Conservation (phyloP, 1,140 invertebrate species). For the Drosophila lacertosa region DNA sequence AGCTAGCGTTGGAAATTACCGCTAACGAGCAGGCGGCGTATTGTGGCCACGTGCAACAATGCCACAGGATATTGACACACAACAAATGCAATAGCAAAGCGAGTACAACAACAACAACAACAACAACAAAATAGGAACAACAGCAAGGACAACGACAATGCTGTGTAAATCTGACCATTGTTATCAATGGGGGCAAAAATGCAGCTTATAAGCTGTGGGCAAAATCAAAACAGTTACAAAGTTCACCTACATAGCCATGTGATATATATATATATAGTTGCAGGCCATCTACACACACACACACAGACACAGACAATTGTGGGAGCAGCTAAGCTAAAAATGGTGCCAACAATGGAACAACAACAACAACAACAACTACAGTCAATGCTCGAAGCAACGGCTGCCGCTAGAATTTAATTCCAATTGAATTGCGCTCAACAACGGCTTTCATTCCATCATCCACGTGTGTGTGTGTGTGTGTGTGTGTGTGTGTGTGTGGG, state of each 20-base stretch:
- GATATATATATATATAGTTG: slow-evolving; percentile 12
- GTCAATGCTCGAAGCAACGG: slow-evolving; percentile 4
- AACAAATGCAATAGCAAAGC: slow-evolving; percentile 4
- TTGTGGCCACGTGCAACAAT: slow-evolving; percentile 43
- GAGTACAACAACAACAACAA: slow-evolving; percentile 12
- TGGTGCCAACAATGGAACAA: slow-evolving; percentile 6
- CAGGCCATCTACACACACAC: neutral
- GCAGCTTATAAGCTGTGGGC: slow-evolving; percentile 60
- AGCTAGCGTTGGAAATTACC: slow-evolving; percentile 28
- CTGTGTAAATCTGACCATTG: slow-evolving; percentile 45
- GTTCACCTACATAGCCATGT: slow-evolving; percentile 17
- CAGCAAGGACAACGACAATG: neutral
- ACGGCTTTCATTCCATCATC: slow-evolving; percentile 42
- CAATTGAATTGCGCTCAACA: slow-evolving; percentile 59
- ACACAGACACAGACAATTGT: slow-evolving; percentile 1
- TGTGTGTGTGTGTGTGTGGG: slow-evolving; percentile 7
- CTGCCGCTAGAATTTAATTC: slow-evolving; percentile 54
- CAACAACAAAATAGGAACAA: slow-evolving; percentile 17
- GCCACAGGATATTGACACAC: slow-evolving; percentile 56
- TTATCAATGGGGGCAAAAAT: slow-evolving; percentile 48
- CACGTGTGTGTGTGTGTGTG: neutral
- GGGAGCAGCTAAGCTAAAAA: slow-evolving; percentile 25
- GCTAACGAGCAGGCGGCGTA: slow-evolving; percentile 54
- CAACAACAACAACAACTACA: slow-evolving; percentile 5
- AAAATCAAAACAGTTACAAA: slow-evolving; percentile 60